phyloP scores from a whole-genome alignment of 2,888 invertebrate genomes.

The Drosophila glabriapex region DNA sequence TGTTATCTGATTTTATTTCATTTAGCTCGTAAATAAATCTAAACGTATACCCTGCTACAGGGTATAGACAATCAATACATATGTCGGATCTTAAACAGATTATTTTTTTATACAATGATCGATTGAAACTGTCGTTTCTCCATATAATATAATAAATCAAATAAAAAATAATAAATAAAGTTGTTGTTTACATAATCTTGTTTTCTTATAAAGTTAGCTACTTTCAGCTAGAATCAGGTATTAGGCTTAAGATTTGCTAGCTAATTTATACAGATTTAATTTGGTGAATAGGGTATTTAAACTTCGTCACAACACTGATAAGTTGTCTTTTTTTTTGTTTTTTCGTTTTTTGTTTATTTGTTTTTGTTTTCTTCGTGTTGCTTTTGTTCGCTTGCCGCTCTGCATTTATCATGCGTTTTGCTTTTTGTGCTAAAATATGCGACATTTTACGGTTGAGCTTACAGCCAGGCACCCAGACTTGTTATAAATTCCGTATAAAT shows the following conservation, averaged over 20 bases:
- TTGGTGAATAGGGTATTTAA: background rate
- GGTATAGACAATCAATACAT: background rate
- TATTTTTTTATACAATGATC: background rate
- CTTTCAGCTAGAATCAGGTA: background rate
- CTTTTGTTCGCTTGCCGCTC: constrained; percentile 46
- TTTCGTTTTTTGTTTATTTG: constrained; percentile 15
- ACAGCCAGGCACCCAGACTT: constrained; percentile 37
- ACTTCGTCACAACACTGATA: background rate
- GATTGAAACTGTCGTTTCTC: background rate
- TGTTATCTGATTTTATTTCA: constrained; percentile 59
- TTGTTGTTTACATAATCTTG: background rate
- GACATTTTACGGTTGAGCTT: constrained; percentile 50
- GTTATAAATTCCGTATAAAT: constrained; percentile 56
- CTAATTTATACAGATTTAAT: background rate
- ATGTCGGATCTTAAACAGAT: background rate
- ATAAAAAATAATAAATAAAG: background rate
- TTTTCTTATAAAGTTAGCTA: background rate
- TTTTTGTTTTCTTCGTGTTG: constrained; percentile 5
- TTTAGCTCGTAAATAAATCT: constrained; percentile 67
- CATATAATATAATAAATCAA: background rate
- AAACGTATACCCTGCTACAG: constrained; percentile 1
- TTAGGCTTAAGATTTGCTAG: background rate
- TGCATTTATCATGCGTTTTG: constrained; percentile 61
- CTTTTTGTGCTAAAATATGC: constrained; percentile 57
- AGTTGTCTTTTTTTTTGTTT: background rate